A percentile compares a stretch with the other conserved stretches of the same genome.
phyloP scores from a whole-genome alignment of 2,888 invertebrate genomes.

The Sphaerophoria taeniata region DNA sequence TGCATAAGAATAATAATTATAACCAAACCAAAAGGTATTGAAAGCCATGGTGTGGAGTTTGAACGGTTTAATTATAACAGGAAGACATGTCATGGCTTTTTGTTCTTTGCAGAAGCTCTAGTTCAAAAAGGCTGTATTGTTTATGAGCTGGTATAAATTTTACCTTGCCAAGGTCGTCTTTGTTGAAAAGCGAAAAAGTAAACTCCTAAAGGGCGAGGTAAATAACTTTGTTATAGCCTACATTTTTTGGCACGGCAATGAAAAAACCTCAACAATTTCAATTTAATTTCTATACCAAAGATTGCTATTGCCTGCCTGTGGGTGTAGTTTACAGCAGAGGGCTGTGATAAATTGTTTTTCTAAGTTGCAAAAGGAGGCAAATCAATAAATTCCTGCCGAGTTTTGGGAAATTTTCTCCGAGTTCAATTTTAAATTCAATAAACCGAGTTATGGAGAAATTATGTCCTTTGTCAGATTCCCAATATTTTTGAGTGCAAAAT shows the following conservation, averaged over 20 bases:
- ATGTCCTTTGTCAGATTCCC: background rate
- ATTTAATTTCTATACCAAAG: background rate
- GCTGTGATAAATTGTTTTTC: background rate
- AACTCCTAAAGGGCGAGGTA: background rate
- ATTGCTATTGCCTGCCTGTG: background rate
- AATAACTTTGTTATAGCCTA: background rate
- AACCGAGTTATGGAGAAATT: background rate
- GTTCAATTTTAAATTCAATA: background rate
- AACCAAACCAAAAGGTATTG: background rate
- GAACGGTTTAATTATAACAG: constrained; percentile 58
- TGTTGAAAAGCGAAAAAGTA: background rate
- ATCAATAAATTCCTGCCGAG: background rate
- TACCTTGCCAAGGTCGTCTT: constrained; percentile 6
- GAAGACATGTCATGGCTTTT: constrained; percentile 3
- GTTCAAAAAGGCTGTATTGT: constrained; percentile 7
- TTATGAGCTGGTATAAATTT: background rate
- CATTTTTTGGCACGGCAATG: background rate
- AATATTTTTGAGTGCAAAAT: background rate
- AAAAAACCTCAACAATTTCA: background rate
- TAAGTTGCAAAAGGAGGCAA: background rate
- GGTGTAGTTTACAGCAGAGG: background rate
- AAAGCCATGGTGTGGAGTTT: constrained; percentile 50
- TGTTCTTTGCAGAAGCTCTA: background rate
- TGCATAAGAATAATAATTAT: constrained; percentile 37
- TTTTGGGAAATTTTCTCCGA: background rate